Evolutionary conservation across 2,888 invertebrate genomes (phyloP).

Genomic region (Apamea epomidion): DNA sequence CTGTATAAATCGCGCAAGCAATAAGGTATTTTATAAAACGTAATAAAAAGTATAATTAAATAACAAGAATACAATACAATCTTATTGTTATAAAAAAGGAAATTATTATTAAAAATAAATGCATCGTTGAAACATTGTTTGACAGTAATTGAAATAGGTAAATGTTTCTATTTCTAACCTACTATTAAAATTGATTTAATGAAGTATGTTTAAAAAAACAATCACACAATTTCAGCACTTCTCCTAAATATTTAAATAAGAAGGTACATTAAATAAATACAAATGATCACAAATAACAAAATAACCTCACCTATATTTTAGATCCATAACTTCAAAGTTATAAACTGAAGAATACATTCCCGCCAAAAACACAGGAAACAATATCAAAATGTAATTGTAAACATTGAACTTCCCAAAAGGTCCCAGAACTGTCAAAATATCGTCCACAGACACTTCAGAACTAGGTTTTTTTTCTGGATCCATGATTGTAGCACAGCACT

Average conservation of each 20-base stretch:
- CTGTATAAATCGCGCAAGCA: neutral
- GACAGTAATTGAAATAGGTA: neutral
- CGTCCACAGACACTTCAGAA: conserved; percentile 84
- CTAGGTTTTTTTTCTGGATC: conserved; percentile 83
- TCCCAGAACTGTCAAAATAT: conserved; percentile 83
- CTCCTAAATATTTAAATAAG: neutral
- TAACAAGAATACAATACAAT: neutral
- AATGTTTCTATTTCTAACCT: neutral
- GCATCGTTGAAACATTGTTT: conserved; percentile 2
- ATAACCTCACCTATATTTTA: conserved; percentile 82
- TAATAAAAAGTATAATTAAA: neutral
- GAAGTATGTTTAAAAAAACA: neutral
- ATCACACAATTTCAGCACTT: neutral
- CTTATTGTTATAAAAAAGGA: neutral
- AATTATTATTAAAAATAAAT: neutral
- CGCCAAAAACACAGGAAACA: conserved; percentile 84
- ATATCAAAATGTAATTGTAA: conserved; percentile 81
- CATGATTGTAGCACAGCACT: conserved; percentile 75
- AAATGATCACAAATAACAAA: neutral
- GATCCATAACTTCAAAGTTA: conserved; percentile 87
- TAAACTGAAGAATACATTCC: conserved; percentile 88
- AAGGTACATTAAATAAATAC: neutral
- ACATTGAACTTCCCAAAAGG: conserved; percentile 86
- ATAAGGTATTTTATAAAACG: neutral
- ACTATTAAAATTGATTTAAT: neutral